phyloP scores from a whole-genome alignment of 2,888 invertebrate genomes.

The Mythimna albipuncta region DNA sequence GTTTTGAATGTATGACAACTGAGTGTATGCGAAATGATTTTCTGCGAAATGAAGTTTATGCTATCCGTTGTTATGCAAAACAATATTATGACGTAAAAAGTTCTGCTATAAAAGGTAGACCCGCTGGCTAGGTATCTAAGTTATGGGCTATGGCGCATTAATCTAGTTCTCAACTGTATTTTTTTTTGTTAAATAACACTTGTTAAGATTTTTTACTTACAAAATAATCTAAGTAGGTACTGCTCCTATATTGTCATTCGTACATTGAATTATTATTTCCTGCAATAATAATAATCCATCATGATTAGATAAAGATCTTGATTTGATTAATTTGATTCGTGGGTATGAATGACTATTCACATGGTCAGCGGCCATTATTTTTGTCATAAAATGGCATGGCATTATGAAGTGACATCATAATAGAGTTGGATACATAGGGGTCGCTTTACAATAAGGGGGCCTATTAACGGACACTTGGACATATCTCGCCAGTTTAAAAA shows the following conservation, averaged over 20 bases:
- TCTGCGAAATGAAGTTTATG: too few relatives aligned
- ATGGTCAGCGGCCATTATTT: conserved; percentile 19
- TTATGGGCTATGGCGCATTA: too few relatives aligned
- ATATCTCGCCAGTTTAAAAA: conserved; percentile 41
- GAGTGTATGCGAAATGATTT: too few relatives aligned
- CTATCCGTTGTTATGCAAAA: too few relatives aligned
- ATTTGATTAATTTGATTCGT: conserved; percentile 17
- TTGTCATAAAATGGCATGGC: conserved; percentile 6
- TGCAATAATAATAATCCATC: conserved; percentile 13
- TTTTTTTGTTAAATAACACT: too few relatives aligned
- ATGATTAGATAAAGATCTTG: conserved; percentile 23
- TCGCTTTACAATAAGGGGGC: conserved; percentile 21
- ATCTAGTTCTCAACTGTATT: too few relatives aligned
- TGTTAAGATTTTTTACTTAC: neutral
- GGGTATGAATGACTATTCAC: neutral
- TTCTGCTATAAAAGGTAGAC: too few relatives aligned
- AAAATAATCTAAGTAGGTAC: neutral
- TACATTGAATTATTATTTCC: neutral
- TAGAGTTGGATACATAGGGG: conserved; percentile 23
- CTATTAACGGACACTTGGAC: conserved; percentile 24
- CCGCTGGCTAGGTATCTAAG: neutral
- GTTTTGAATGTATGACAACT: too few relatives aligned
- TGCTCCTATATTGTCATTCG: neutral
- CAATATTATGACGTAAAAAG: too few relatives aligned
- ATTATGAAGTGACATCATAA: conserved; percentile 30